phyloP scores from a whole-genome alignment of 2,113 vertebrate genomes.

The Agelaius phoeniceus region DNA sequence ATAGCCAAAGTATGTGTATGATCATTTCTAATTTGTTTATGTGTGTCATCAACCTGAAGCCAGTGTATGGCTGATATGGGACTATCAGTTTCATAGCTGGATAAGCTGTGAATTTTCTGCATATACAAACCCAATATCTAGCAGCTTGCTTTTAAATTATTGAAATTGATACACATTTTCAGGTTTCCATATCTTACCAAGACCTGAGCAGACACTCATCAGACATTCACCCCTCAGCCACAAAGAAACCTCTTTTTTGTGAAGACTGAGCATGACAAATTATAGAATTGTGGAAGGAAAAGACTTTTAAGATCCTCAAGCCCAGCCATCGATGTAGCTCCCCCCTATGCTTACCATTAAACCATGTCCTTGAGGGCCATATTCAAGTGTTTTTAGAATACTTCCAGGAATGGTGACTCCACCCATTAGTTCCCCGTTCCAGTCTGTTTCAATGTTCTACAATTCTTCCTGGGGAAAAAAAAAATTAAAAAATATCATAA shows the following conservation, averaged over 20 bases:
- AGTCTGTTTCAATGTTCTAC: background rate
- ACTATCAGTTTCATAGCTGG: background rate
- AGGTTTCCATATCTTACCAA: background rate
- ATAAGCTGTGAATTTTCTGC: background rate
- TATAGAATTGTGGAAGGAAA: background rate
- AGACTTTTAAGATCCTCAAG: background rate
- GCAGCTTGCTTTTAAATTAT: background rate
- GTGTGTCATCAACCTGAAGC: background rate
- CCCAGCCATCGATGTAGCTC: background rate
- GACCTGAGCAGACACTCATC: background rate
- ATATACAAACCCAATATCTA: background rate
- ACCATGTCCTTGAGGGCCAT: no score
- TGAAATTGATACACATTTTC: background rate
- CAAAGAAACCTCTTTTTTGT: background rate
- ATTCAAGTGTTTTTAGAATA: background rate
- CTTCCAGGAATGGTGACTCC: background rate
- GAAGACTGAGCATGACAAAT: background rate
- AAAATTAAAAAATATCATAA: background rate
- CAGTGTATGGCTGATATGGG: accelerated
- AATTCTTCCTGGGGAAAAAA: background rate
- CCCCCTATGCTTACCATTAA: background rate
- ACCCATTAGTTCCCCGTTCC: background rate
- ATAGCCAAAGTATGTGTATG: background rate
- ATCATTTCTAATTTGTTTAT: background rate
- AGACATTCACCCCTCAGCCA: background rate